phyloP scores from a whole-genome alignment of 2,888 invertebrate species.

The Oeneis ivallda region DNA sequence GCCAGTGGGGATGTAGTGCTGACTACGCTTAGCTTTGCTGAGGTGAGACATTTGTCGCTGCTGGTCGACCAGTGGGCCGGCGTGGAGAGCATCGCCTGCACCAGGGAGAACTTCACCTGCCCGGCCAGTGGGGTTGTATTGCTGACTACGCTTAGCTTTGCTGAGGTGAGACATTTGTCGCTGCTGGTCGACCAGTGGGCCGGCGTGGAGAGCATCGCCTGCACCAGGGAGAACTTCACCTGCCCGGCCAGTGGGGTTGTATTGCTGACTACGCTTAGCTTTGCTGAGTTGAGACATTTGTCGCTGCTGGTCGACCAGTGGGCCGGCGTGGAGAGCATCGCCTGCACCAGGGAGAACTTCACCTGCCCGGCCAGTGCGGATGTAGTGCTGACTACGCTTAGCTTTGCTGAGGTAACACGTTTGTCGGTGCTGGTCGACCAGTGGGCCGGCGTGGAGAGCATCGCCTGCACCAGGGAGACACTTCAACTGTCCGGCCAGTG shows the following conservation, averaged over 20 bases:
- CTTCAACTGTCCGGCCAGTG: too few species aligned
- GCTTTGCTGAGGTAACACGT: conserved; percentile 85
- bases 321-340: conserved; percentile 88
- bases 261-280: conserved; percentile 89
- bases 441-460: too few species aligned
- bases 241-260: conserved; percentile 90
- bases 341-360: conserved; percentile 87
- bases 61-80: conserved; percentile 94
- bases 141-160: conserved; percentile 89
- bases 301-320: conserved; percentile 93
- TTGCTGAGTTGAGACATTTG: conserved; percentile 81
- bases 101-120: conserved; percentile 87
- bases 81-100: conserved; percentile 88
- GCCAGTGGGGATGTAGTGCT: conserved; percentile 89
- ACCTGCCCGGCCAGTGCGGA: conserved; percentile 90
- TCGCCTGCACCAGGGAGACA: too few species aligned
- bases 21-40: conserved; percentile 88
- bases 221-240: conserved; percentile 87
- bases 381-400: conserved; percentile 88
- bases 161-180: conserved; percentile 80
- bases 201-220: conserved; percentile 88
- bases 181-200: conserved; percentile 94
- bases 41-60: conserved; percentile 82
- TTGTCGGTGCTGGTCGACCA: too few species aligned
- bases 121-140: conserved; percentile 89